Conservation (phyloP, 2,113 vertebrate species). For the Hyaena hyaena region DNA sequence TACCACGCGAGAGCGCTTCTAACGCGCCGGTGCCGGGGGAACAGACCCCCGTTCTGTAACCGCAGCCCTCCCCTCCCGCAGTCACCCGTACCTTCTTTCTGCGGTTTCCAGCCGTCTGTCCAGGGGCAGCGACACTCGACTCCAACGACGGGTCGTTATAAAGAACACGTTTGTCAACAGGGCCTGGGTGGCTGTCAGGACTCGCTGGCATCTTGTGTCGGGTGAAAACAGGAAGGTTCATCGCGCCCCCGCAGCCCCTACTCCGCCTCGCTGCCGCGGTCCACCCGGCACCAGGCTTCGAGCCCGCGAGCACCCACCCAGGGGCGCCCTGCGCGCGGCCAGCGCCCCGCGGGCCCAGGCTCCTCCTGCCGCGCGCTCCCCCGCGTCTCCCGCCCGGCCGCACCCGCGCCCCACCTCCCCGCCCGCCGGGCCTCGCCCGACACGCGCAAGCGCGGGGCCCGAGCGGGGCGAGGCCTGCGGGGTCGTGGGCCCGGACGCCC, state of each 20-base stretch:
- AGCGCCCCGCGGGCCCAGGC: not conserved
- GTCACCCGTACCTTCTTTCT: not conserved
- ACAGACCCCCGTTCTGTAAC: not conserved
- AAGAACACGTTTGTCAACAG: not conserved
- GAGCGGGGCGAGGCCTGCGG: not conserved
- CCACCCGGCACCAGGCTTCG: accelerated
- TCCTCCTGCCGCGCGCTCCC: too few relatives aligned
- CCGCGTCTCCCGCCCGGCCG: too few relatives aligned
- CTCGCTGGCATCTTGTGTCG: not conserved
- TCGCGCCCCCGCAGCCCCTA: not conserved
- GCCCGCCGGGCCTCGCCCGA: too few relatives aligned
- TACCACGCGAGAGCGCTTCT: not conserved
- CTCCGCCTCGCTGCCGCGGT: not conserved
- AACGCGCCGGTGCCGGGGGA: not conserved
- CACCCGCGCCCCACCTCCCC: too few relatives aligned
- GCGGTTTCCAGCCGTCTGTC: not conserved
- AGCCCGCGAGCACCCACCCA: not conserved
- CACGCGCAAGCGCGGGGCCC: not conserved
- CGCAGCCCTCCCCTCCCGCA: too few relatives aligned
- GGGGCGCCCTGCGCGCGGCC: not conserved
- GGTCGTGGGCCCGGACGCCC: too few relatives aligned
- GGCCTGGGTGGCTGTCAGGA: not conserved
- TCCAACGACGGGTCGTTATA: not conserved
- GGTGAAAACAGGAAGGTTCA: too few relatives aligned
- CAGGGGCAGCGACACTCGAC: not conserved